phyloP scores from a whole-genome alignment of 2,113 vertebrate species.

The Craseonycteris thonglongyai region DNA sequence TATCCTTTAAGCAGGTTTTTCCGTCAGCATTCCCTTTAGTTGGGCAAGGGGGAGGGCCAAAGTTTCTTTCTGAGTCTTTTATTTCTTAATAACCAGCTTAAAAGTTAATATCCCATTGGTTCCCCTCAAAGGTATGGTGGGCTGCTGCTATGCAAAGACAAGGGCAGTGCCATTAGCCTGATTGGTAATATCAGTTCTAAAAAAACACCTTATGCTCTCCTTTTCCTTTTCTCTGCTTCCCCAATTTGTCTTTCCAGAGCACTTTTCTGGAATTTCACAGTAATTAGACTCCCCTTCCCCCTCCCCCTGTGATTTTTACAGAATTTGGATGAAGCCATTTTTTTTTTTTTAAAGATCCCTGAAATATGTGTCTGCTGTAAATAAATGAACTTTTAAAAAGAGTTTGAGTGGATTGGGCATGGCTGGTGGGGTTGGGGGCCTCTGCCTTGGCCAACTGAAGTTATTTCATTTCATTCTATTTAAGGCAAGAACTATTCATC shows the following conservation, averaged over 20 bases:
- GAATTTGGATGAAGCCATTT: slow-evolving; percentile 43
- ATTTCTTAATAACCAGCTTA: background rate
- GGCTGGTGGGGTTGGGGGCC: background rate
- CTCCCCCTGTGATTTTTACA: slow-evolving; percentile 36
- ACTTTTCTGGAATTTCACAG: slow-evolving; percentile 36
- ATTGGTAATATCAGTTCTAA: background rate
- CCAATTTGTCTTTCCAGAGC: slow-evolving; percentile 36
- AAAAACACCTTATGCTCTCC: background rate
- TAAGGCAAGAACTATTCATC: slow-evolving; percentile 13
- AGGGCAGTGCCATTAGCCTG: slow-evolving; percentile 4
- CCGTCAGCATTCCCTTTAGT: background rate
- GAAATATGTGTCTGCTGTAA: slow-evolving; percentile 53
- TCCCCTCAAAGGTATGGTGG: slow-evolving; percentile 38
- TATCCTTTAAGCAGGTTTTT: background rate
- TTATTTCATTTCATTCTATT: slow-evolving; percentile 5
- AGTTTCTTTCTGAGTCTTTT: background rate
- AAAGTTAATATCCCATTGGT: background rate
- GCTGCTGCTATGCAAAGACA: slow-evolving; percentile 24
- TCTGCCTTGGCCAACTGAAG: background rate
- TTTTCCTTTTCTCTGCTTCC: background rate
- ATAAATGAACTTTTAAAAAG: slow-evolving; percentile 64
- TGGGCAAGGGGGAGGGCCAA: background rate
- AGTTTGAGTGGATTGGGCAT: slow-evolving; percentile 40
- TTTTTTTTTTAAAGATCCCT: background rate
- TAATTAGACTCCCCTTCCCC: slow-evolving; percentile 33